A percentile compares a stretch with the other conserved stretches of the same genome.
These are phyloP conservation scores for Smithornis capensis DNA, from an alignment of 2,113 vertebrate genomes.

Conservation along the genomic window DNA sequence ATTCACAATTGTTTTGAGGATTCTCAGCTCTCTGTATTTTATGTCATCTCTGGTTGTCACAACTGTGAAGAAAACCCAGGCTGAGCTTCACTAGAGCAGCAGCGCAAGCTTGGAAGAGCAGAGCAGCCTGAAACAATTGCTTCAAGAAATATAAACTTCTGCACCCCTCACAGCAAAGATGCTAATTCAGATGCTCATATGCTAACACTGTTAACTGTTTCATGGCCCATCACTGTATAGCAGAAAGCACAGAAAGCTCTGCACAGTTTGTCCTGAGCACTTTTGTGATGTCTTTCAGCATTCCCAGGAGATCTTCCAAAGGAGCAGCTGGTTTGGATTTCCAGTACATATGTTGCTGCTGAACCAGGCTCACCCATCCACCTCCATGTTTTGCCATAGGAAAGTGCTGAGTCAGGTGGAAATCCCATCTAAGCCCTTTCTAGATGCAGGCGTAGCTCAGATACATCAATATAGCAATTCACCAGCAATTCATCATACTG, in stretches of 20 bases:
- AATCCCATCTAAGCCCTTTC: neutral
- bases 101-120: slow-evolving; percentile 22
- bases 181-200: neutral
- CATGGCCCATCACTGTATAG: neutral
- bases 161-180: slow-evolving; percentile 29
- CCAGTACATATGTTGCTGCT: neutral
- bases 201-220: slow-evolving; percentile 34
- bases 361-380: neutral
- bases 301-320: neutral
- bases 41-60: slow-evolving; percentile 43
- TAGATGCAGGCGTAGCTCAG: neutral
- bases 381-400: neutral
- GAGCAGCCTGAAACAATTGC: slow-evolving; percentile 52
- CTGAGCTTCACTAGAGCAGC: slow-evolving; percentile 27
- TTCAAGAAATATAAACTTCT: slow-evolving; percentile 52
- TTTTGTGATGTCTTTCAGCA: neutral
- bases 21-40: slow-evolving; percentile 43
- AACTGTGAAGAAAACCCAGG: slow-evolving; percentile 62
- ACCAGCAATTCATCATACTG: neutral
- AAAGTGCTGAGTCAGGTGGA: neutral
- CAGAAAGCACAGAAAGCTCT: neutral
- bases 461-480: neutral
- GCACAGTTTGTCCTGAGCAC: neutral
- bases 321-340: neutral
- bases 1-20: slow-evolving; percentile 10